A percentile compares a stretch with the other conserved stretches of the same genome.
Evolutionary conservation across 2,888 invertebrate species (phyloP).

Genomic region (Habrosyne pyritoides): DNA sequence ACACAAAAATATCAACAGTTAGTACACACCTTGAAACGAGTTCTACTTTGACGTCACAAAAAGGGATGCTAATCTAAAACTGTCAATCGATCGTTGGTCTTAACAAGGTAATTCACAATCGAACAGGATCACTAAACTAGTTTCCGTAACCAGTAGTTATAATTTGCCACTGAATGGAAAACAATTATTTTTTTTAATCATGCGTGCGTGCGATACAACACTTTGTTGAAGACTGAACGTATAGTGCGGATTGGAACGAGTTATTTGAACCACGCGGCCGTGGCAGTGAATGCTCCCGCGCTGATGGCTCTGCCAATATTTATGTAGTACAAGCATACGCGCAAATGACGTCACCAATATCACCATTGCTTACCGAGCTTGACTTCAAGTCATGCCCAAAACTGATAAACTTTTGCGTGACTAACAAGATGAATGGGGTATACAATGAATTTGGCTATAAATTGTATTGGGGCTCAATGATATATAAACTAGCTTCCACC

Average conservation of each 20-base stretch:
- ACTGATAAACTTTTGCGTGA: neutral
- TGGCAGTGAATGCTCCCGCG: constrained; percentile 54
- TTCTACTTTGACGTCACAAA: constrained; percentile 9
- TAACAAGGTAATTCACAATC: neutral
- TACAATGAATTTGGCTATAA: neutral
- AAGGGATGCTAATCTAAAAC: neutral
- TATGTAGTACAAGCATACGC: constrained; percentile 30
- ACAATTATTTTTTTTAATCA: constrained; percentile 15
- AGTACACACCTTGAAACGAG: constrained; percentile 14
- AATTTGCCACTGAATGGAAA: constrained; percentile 28
- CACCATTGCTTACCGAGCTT: neutral
- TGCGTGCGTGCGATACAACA: constrained; percentile 35
- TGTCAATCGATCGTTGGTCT: neutral
- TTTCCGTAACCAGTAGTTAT: constrained; percentile 8
- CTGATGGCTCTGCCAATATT: constrained; percentile 35
- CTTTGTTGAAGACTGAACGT: constrained; percentile 41
- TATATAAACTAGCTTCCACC: too few relatives aligned
- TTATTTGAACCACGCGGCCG: constrained; percentile 33
- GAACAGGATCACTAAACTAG: constrained; percentile 4
- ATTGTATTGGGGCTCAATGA: neutral
- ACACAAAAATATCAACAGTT: constrained; percentile 10
- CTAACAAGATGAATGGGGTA: neutral
- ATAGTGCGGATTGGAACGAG: constrained; percentile 13
- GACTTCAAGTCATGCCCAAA: neutral
- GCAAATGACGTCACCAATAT: neutral